Evolutionary conservation across 2,797 vertebrate genomes (phyloP).

Genomic region (Tachyglossus aculeatus): DNA sequence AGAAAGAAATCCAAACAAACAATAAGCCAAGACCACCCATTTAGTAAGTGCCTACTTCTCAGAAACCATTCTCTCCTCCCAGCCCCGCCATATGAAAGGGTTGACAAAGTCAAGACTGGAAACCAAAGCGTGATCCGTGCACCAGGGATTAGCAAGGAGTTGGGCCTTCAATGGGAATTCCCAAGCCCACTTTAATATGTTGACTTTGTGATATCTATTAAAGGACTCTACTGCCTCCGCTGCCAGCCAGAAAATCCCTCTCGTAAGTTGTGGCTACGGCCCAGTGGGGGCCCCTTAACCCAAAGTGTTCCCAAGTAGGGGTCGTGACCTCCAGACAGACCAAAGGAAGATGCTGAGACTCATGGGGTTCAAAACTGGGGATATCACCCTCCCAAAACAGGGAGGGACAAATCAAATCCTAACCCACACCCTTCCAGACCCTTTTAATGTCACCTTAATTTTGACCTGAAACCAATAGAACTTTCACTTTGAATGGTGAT

Average conservation of each 20-base stretch:
- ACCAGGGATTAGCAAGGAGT: constrained; percentile 7
- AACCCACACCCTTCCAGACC: no score
- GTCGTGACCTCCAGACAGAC: not conserved
- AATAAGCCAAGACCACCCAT: constrained; percentile 62
- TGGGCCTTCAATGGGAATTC: not conserved
- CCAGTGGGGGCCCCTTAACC: not conserved
- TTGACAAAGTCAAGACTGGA: not conserved
- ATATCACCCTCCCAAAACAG: no score
- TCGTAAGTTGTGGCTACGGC: not conserved
- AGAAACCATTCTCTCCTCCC: constrained; percentile 57
- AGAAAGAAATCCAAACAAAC: constrained; percentile 50
- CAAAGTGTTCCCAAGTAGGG: not conserved
- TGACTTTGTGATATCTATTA: not conserved
- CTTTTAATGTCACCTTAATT: no score
- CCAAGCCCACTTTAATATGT: constrained; percentile 27
- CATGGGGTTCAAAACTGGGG: no score
- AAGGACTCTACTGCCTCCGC: constrained; percentile 6
- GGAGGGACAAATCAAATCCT: no score
- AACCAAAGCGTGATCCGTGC: not conserved
- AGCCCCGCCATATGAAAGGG: constrained; percentile 14
- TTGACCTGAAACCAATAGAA: no score
- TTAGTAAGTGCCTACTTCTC: constrained; percentile 45
- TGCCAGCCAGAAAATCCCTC: constrained; percentile 13
- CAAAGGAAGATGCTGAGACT: not conserved
- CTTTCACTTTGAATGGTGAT: no score